Conservation (phyloP, 2,113 vertebrate genomes). For the Brachionichthys hirsutus region DNA sequence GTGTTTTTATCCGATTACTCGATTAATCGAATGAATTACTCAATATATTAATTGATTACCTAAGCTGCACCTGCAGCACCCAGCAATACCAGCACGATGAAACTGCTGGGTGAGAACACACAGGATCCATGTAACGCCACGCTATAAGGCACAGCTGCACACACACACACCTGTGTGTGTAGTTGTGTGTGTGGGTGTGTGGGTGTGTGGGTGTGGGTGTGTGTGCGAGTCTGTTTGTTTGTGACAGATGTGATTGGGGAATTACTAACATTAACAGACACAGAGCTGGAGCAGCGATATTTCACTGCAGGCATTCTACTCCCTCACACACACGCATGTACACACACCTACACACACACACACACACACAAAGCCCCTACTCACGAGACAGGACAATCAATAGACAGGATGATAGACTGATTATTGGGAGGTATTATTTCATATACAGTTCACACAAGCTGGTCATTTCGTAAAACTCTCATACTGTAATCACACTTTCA, state of each 20-base stretch:
- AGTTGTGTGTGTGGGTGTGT: conserved; percentile 5
- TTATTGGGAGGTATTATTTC: conserved; percentile 2
- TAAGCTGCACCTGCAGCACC: no score
- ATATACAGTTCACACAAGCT: neutral
- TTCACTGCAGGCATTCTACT: conserved; percentile 10
- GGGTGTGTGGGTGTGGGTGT: neutral
- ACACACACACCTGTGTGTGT: no score
- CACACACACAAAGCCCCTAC: neutral
- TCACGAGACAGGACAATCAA: conserved; percentile 4
- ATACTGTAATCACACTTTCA: no score
- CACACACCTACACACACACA: conserved; percentile 1
- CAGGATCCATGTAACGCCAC: conserved; percentile 32
- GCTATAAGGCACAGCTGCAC: conserved; percentile 41
- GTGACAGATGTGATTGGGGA: conserved; percentile 12
- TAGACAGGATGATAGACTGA: conserved; percentile 4
- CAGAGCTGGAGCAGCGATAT: conserved; percentile 19
- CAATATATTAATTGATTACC: no score
- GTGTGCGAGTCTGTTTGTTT: conserved; percentile 9
- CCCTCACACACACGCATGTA: neutral
- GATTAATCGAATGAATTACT: no score
- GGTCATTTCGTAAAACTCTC: neutral
- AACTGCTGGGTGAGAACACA: conserved; percentile 34
- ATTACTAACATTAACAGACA: conserved; percentile 40
- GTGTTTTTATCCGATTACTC: no score
- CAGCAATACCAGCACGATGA: no score